phyloP scores from a whole-genome alignment of 2,888 invertebrate species.

The Cataglyphis altisquamis region DNA sequence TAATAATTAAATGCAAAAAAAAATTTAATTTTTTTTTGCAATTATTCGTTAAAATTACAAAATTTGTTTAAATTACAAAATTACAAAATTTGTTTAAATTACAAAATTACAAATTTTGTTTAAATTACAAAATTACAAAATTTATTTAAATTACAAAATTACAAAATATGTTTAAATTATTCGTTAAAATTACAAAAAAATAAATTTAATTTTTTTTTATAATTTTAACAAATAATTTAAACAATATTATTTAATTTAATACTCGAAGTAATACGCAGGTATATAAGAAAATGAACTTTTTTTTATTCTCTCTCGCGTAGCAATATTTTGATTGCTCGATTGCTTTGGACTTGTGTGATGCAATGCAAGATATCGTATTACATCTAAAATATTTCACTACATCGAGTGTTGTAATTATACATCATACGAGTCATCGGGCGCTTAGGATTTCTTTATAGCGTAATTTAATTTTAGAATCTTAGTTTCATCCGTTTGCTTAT shows the following conservation, averaged over 20 bases:
- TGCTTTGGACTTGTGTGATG: background rate
- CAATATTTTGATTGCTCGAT: conserved; percentile 15
- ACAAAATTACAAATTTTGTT: too few species aligned
- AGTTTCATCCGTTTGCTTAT: background rate
- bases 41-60: too few species aligned
- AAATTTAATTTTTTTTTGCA: too few species aligned
- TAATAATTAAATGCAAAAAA: too few species aligned
- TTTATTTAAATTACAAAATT: too few species aligned
- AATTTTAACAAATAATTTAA: background rate
- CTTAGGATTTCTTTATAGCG: conserved; percentile 8
- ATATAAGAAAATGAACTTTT: background rate
- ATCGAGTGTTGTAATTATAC: background rate
- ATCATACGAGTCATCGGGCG: background rate
- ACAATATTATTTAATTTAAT: conserved; percentile 19
- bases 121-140: too few species aligned
- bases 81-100: too few species aligned
- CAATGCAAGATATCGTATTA: conserved; percentile 19
- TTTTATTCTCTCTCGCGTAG: background rate
- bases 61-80: too few species aligned
- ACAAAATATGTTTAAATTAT: too few species aligned
- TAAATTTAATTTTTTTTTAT: too few species aligned
- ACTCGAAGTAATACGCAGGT: background rate
- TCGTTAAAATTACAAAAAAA: too few species aligned
- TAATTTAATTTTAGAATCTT: conserved; percentile 16
- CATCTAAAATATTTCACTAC: conserved; percentile 21